Conservation (phyloP, 2,888 invertebrate species). For the Lepidocyrtinus sp. region DNA sequence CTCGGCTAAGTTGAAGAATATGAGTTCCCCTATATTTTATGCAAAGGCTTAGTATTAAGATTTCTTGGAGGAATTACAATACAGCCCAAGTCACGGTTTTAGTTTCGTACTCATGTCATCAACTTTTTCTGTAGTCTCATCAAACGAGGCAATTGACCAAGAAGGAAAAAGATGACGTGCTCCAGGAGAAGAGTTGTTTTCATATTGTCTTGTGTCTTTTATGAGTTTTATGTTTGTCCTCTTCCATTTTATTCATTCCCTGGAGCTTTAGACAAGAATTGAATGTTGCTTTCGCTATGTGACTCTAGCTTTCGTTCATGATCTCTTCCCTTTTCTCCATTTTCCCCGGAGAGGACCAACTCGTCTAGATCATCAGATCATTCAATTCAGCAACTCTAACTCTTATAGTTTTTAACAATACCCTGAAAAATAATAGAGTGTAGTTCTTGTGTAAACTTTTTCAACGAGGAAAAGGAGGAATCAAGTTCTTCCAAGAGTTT, state of each 20-base stretch:
- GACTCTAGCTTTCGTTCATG: slow-evolving; percentile 12
- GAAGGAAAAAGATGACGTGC: neutral
- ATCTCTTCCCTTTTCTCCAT: slow-evolving; percentile 34
- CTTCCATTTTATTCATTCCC: slow-evolving; percentile 27
- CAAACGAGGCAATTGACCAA: slow-evolving; percentile 47
- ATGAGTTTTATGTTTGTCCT: too few relatives aligned
- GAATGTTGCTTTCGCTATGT: slow-evolving; percentile 5
- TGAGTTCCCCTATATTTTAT: slow-evolving; percentile 5
- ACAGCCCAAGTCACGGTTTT: neutral
- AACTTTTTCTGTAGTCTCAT: slow-evolving; percentile 31
- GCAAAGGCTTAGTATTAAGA: neutral
- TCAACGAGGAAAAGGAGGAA: neutral
- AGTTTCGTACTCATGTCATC: neutral
- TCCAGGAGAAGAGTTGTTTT: neutral
- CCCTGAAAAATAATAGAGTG: slow-evolving; percentile 8
- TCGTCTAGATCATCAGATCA: slow-evolving; percentile 34
- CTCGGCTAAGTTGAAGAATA: neutral
- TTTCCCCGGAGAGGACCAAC: slow-evolving; percentile 48
- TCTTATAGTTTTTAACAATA: slow-evolving; percentile 25
- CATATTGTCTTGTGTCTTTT: neutral
- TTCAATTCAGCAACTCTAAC: slow-evolving; percentile 32
- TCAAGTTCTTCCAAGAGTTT: neutral
- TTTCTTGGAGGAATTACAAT: neutral
- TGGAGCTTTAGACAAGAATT: slow-evolving; percentile 37
- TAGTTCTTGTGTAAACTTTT: slow-evolving; percentile 40